Base-by-base conservation (phyloP, 2,113 vertebrate species). In the Epinephelus moara region DNA sequence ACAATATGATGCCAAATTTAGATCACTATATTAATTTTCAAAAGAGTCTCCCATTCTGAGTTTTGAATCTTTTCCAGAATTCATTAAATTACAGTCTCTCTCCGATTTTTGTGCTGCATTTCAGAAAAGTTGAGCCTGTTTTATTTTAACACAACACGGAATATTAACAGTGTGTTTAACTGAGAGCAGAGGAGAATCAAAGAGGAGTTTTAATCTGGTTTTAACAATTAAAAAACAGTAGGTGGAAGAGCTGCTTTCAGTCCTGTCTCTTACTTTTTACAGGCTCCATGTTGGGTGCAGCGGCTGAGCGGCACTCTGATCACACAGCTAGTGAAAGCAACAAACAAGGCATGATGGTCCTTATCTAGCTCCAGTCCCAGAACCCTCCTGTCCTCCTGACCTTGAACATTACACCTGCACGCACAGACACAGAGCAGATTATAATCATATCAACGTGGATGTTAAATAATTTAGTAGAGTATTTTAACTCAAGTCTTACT, bases 271-370 rank as follows among this genome's bases (percentile, higher is more conserved):
- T 55, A 98, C 97, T 85, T 95, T 53, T 62, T 94, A 68, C 97
- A 97, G 74, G 90, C 85, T 19, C 92, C 91, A 1, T 97, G 94
- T 14, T 70, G 74, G 7, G 68, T 19, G 62, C 97, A 97, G 66
- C 91, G 96, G 82, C 97, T 97, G 9, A 98, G 95, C 0, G 96
- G 96, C 10, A 97, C 93, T 61, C 95, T 91, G 83, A 96, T 92
- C 0, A 98, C 90, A 0, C 97, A 97, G 92, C 96, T 94, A 50
- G 91, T 94, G 85, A 97, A 98, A 1, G 96, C 97, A 33, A 97
- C 96, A 15, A 96, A 97, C 82, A 98, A 73, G 13, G 95, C 94
- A 1, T 96, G 96, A 56, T 96, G 94, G 11, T 96, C 96, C 6
- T 94, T 91, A 71, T 98, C 97, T 92, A 98, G 83, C 91, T 97